These are phyloP conservation scores for Tichodroma muraria DNA, from an alignment of 2,113 vertebrate genomes.

Conservation along the genomic window DNA sequence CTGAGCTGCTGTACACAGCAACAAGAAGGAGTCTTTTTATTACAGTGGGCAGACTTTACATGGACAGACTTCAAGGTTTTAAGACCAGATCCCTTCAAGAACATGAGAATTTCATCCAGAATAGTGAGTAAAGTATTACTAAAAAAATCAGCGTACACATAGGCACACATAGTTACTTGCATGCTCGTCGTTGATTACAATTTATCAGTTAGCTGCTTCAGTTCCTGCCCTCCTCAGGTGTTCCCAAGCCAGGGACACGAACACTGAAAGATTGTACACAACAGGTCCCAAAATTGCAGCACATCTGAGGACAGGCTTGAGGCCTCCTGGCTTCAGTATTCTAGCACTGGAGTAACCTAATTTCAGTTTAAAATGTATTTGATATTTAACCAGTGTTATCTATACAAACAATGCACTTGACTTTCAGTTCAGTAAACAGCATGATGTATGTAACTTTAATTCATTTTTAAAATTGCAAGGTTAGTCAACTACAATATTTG, in stretches of 20 bases:
- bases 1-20: neutral
- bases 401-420: neutral
- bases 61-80: neutral
- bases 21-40: neutral
- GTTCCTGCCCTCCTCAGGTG: neutral
- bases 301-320: rapidly evolving
- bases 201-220: neutral
- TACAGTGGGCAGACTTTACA: neutral
- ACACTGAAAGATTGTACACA: neutral
- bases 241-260: neutral
- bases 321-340: neutral
- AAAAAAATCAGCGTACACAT: neutral
- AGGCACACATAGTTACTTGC: neutral
- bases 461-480: neutral
- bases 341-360: neutral
- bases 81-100: neutral
- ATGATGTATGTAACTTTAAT: neutral
- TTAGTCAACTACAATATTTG: neutral
- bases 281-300: neutral
- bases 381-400: neutral
- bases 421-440: neutral
- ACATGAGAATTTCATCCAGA: neutral
- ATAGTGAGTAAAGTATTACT: neutral
- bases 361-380: neutral
- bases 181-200: neutral